These are phyloP conservation scores for Protosalanx chinensis DNA, from an alignment of 2,797 vertebrate genomes.

Conservation along the genomic window DNA sequence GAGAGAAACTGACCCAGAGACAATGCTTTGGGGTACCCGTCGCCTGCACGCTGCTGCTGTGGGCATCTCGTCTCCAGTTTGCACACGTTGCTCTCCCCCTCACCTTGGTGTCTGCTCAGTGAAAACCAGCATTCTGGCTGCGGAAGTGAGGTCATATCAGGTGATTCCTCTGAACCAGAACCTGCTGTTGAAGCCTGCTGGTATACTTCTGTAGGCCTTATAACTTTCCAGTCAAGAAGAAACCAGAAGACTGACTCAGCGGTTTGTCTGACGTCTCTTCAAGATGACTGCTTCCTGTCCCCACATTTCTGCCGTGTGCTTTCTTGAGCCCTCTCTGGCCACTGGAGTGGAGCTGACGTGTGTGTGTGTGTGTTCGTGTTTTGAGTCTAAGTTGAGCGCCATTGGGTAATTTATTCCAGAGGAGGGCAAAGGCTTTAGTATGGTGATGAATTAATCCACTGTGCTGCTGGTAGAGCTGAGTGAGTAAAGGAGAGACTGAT, in stretches of 20 bases:
- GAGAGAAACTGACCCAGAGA: slow-evolving; percentile 24
- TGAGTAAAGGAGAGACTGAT: slow-evolving; percentile 47
- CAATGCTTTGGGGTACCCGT: background rate
- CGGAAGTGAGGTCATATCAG: slow-evolving; percentile 30
- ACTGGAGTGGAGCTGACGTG: slow-evolving; percentile 25
- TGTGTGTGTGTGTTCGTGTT: slow-evolving; percentile 20
- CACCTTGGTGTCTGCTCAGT: background rate
- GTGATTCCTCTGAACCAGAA: slow-evolving; percentile 28
- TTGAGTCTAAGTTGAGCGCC: slow-evolving; percentile 62
- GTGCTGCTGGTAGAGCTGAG: slow-evolving; percentile 52
- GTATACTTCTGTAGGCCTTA: background rate
- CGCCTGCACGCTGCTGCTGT: background rate
- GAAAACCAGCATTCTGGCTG: slow-evolving; percentile 18
- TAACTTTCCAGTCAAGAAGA: too few relatives aligned
- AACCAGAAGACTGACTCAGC: too few relatives aligned
- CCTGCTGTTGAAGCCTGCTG: slow-evolving; percentile 22
- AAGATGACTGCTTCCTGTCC: slow-evolving; percentile 37
- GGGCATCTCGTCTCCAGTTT: background rate
- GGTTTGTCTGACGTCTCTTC: background rate
- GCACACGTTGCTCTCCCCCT: background rate
- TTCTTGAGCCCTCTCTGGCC: slow-evolving; percentile 28
- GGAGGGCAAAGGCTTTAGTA: slow-evolving; percentile 65
- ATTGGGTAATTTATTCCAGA: slow-evolving; percentile 73
- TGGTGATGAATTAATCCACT: slow-evolving; percentile 75
- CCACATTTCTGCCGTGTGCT: slow-evolving; percentile 41